Evolutionary conservation across 2,113 vertebrate species (phyloP).

Genomic region (Pelecanoides urinatrix): DNA sequence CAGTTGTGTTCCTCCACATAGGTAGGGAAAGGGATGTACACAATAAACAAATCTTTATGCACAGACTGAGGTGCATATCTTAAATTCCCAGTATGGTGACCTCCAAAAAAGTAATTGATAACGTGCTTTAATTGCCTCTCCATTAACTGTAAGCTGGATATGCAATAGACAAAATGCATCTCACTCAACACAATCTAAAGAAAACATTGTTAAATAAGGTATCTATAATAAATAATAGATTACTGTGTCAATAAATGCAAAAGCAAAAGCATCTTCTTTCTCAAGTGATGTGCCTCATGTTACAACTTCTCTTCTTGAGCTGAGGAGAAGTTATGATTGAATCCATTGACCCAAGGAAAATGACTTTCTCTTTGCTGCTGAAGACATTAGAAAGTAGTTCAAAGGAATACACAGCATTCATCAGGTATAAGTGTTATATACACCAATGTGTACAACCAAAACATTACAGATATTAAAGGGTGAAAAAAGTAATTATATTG

Average conservation of each 20-base stretch:
- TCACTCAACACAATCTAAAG: background rate
- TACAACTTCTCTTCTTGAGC: background rate
- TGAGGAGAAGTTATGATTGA: background rate
- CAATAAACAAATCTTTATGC: background rate
- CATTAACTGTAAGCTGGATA: background rate
- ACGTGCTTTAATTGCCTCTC: background rate
- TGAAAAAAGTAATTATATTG: background rate
- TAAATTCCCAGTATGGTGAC: background rate
- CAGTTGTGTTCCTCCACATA: background rate
- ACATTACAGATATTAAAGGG: background rate
- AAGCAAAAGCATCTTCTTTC: background rate
- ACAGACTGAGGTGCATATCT: background rate
- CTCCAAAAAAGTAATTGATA: background rate
- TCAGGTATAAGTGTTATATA: background rate
- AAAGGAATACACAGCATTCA: background rate
- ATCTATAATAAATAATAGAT: background rate
- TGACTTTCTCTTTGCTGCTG: background rate
- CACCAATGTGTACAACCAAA: background rate
- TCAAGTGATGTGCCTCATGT: background rate
- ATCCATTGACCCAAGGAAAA: background rate
- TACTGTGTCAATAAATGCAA: background rate
- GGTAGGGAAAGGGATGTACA: background rate
- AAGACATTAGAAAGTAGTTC: background rate
- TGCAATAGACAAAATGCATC: background rate
- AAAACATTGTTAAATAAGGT: background rate